phyloP scores from a whole-genome alignment of 2,113 vertebrate species.

The Cromileptes altivelis region DNA sequence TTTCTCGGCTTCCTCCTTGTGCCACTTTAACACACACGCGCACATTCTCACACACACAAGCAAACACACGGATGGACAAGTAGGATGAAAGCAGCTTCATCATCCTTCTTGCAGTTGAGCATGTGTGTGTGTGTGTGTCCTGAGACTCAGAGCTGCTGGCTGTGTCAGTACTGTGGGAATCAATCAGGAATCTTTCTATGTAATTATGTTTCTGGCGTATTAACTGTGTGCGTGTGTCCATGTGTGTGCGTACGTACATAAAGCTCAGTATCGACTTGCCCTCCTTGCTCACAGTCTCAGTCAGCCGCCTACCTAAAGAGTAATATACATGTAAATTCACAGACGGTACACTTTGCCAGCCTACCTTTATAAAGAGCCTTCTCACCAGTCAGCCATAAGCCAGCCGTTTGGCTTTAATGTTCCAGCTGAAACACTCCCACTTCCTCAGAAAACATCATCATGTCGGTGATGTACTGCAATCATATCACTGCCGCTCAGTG shows the following conservation, averaged over 20 bases:
- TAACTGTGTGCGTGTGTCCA: constrained; percentile 13
- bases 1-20: constrained; percentile 57
- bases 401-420: constrained; percentile 34
- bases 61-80: constrained; percentile 54
- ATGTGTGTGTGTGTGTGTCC: constrained; percentile 9
- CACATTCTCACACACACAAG: constrained; percentile 15
- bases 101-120: constrained; percentile 24
- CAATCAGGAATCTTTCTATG: constrained; percentile 40
- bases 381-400: constrained; percentile 20
- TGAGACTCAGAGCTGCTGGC: constrained; percentile 37
- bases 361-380: constrained; percentile 6
- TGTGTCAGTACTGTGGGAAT: constrained; percentile 40
- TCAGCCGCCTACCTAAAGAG: constrained; percentile 9
- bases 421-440: constrained; percentile 36
- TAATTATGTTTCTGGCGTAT: constrained; percentile 55
- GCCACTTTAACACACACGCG: constrained; percentile 21
- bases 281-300: not conserved
- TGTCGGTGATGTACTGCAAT: constrained; percentile 45
- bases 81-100: constrained; percentile 57
- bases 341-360: not conserved
- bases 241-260: not conserved
- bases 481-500: constrained; percentile 27
- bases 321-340: constrained; percentile 22
- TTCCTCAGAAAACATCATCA: constrained; percentile 40
- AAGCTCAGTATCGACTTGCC: not conserved